These are phyloP conservation scores for Drosophila pegasa DNA, from an alignment of 2,888 invertebrate species.

Conservation along the genomic window DNA sequence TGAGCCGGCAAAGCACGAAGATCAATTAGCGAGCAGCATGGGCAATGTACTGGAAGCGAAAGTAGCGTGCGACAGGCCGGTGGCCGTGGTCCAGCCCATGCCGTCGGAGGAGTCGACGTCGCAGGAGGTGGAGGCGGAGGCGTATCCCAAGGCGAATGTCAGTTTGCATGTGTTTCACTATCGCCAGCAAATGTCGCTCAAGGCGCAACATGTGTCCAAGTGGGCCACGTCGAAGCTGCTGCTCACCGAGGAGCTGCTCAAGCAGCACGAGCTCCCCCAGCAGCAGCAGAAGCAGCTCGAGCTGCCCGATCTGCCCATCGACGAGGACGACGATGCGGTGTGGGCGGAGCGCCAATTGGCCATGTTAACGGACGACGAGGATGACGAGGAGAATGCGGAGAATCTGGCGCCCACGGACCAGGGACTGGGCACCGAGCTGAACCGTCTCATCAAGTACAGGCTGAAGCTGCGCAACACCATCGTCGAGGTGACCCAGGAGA, in stretches of 20 bases:
- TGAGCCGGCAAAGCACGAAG: slow-evolving; percentile 26
- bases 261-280: slow-evolving; percentile 35
- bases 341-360: slow-evolving; percentile 50
- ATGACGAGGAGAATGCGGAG: slow-evolving; percentile 37
- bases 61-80: slow-evolving; percentile 34
- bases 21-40: slow-evolving; percentile 34
- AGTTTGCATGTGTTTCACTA: slow-evolving; percentile 67
- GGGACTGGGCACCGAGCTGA: slow-evolving; percentile 38
- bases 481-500: slow-evolving; percentile 60
- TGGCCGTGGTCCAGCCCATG: slow-evolving; percentile 45
- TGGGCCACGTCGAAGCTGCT: slow-evolving; percentile 72
- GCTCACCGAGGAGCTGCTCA: slow-evolving; percentile 76
- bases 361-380: slow-evolving; percentile 47
- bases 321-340: slow-evolving; percentile 22
- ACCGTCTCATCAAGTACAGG: slow-evolving; percentile 63
- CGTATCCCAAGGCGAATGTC: slow-evolving; percentile 34
- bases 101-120: not conserved
- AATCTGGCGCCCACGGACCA: slow-evolving; percentile 31
- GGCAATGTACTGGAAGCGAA: slow-evolving; percentile 51
- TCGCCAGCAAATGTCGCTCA: slow-evolving; percentile 63
- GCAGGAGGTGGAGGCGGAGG: not conserved
- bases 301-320: not conserved
- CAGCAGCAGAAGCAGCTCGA: not conserved
- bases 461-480: slow-evolving; percentile 53
- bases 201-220: slow-evolving; percentile 60